phyloP scores from a whole-genome alignment of 2,888 invertebrate species.

The Gisinianus flammeolus region DNA sequence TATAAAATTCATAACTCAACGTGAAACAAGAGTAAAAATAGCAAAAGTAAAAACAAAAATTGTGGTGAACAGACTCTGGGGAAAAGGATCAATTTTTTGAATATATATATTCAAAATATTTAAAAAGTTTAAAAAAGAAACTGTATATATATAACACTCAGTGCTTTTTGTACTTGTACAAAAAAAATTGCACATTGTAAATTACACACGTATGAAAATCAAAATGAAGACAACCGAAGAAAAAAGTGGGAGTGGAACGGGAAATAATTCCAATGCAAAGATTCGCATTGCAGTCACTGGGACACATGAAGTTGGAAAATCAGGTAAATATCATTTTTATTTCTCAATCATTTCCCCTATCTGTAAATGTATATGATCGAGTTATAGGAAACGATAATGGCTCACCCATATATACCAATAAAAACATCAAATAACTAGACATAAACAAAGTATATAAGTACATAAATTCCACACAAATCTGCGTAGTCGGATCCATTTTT shows the following conservation, averaged over 20 bases:
- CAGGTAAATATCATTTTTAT: conserved; percentile 67
- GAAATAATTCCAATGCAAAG: conserved; percentile 64
- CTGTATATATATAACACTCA: neutral
- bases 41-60: neutral
- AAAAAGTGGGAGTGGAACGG: conserved; percentile 33
- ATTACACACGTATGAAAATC: conserved; percentile 20
- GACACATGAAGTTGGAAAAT: conserved; percentile 79
- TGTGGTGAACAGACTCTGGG: neutral
- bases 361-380: too few species aligned
- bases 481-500: too few species aligned
- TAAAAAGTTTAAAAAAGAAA: neutral
- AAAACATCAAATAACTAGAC: too few species aligned
- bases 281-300: conserved; percentile 78
- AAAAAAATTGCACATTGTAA: neutral
- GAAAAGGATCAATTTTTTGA: neutral
- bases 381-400: too few species aligned
- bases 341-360: neutral
- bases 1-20: neutral
- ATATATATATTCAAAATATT: neutral
- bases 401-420: too few species aligned
- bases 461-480: too few species aligned
- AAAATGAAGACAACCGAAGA: conserved; percentile 34
- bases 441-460: too few species aligned
- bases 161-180: neutral
- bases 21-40: neutral